Evolutionary conservation across 2,113 vertebrate genomes (phyloP), one percentile per base, ranked within the genome.

Genomic region (Corynorhinus townsendii): DNA sequence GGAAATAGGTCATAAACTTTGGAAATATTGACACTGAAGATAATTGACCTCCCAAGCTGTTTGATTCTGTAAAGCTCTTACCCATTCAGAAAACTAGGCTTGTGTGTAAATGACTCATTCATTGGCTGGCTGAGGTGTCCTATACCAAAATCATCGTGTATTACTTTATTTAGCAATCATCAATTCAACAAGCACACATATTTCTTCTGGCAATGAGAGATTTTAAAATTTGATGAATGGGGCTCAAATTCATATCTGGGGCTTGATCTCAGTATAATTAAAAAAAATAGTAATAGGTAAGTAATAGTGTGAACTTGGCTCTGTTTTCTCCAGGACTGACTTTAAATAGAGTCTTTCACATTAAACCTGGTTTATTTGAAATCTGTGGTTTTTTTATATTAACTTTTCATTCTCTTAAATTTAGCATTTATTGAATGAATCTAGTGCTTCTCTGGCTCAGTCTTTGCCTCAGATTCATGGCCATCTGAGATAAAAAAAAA

Each of bases 1-100:
- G 59, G 40, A 92, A 90, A 82, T 95, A 52, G n/a, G 68, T 52
- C 68, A n/a, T 86, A 71, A 89, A 86, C 66, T 69, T 89, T 79
- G 83, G 62, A 90, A 94, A 91, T 88, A 90, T 56, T 95, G 91
- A 90, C 88, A 86, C 22, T 59, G 19, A 43, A 93, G 89, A 77
- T 82, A 75, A 92, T 93, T 93, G 95, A 95, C 85, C 90, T 92
- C 81, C 16, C 56, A 83, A 90, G 73, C n/a, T 75, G 54, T 93
- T 94, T 94, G 89, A 73, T 66, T 91, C 24, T 68, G 24, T 85
- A 90, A 93, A 56, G 10, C 73, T 91, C 10, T 75, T 69, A 92
- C 52, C 88, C 87, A 97, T 96, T 97, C 92, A 95, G 96, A 95
- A 94, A 97, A 77, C 66, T 69, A 85, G 77, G 56, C 79, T 96